These are phyloP conservation scores for Danionella dracula DNA, from an alignment of 2,797 vertebrate genomes.

Conservation along the genomic window DNA sequence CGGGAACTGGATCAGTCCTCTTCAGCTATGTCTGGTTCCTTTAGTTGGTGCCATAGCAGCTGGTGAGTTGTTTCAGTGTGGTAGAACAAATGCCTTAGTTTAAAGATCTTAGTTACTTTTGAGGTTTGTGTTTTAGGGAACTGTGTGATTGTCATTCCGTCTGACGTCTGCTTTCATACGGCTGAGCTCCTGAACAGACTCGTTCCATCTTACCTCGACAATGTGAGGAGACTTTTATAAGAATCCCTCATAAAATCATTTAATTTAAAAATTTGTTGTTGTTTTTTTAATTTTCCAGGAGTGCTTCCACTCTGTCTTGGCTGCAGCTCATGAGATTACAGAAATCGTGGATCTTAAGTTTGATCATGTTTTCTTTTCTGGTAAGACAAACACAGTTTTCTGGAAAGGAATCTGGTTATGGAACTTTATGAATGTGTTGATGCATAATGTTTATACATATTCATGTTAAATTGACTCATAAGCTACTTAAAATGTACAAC, in stretches of 20 bases:
- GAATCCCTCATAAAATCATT: neutral
- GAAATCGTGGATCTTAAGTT: slow-evolving; percentile 69
- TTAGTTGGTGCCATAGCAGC: slow-evolving; percentile 72
- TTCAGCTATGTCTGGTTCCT: slow-evolving; percentile 69
- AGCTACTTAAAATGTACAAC: too few relatives aligned
- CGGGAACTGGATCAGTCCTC: slow-evolving; percentile 67
- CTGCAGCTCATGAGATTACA: slow-evolving; percentile 53
- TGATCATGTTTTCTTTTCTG: slow-evolving; percentile 56
- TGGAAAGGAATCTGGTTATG: too few relatives aligned
- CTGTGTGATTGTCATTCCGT: slow-evolving; percentile 66
- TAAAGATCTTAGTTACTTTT: neutral
- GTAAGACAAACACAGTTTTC: neutral
- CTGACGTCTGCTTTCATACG: slow-evolving; percentile 61
- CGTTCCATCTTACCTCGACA: slow-evolving; percentile 66
- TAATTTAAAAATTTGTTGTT: neutral
- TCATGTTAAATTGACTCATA: too few relatives aligned
- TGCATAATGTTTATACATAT: too few relatives aligned
- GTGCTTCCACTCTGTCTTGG: slow-evolving; percentile 68
- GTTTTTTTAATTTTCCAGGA: slow-evolving; percentile 53
- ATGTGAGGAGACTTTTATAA: slow-evolving; percentile 56
- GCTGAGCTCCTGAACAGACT: slow-evolving; percentile 67
- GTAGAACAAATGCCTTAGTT: neutral
- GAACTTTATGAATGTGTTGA: too few relatives aligned
- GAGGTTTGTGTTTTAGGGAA: slow-evolving; percentile 60
- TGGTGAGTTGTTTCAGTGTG: slow-evolving; percentile 32